Conservation (phyloP, 2,888 invertebrate species). For the Boloria euphrosyne region DNA sequence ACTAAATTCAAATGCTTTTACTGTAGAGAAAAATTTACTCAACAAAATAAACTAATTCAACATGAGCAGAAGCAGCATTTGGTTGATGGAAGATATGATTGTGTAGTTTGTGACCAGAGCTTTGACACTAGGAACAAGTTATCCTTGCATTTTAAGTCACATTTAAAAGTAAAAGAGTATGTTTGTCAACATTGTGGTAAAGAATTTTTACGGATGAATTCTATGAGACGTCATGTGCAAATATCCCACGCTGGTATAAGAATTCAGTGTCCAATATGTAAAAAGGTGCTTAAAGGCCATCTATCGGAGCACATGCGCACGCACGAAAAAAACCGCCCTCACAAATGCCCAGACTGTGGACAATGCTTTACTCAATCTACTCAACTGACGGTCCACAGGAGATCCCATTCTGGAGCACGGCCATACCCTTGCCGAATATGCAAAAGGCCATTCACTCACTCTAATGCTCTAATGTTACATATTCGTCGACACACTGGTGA, state of each 20-base stretch:
- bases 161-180: conserved; percentile 88
- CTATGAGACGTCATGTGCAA: conserved; percentile 88
- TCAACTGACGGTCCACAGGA: conserved; percentile 91
- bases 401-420: conserved; percentile 92
- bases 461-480: conserved; percentile 92
- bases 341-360: conserved; percentile 90
- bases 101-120: conserved; percentile 86
- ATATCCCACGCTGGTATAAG: conserved; percentile 89
- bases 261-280: conserved; percentile 90
- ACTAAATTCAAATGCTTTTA: conserved; percentile 86
- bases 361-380: conserved; percentile 92
- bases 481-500: conserved; percentile 92
- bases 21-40: conserved; percentile 63
- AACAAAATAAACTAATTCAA: conserved; percentile 73
- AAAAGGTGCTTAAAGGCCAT: conserved; percentile 91
- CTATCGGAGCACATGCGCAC: conserved; percentile 91
- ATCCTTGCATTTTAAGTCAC: conserved; percentile 85
- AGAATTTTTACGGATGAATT: conserved; percentile 88
- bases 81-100: conserved; percentile 87
- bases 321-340: conserved; percentile 89
- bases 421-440: conserved; percentile 93
- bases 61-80: conserved; percentile 90
- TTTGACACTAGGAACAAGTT: conserved; percentile 86
- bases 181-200: conserved; percentile 91
- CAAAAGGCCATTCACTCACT: conserved; percentile 90